Percentiles rank a stretch among this genome's conserved stretches.
Evolutionary conservation across 2,888 invertebrate species (phyloP).

Genomic region (Acanthosoma haemorrhoidale): DNA sequence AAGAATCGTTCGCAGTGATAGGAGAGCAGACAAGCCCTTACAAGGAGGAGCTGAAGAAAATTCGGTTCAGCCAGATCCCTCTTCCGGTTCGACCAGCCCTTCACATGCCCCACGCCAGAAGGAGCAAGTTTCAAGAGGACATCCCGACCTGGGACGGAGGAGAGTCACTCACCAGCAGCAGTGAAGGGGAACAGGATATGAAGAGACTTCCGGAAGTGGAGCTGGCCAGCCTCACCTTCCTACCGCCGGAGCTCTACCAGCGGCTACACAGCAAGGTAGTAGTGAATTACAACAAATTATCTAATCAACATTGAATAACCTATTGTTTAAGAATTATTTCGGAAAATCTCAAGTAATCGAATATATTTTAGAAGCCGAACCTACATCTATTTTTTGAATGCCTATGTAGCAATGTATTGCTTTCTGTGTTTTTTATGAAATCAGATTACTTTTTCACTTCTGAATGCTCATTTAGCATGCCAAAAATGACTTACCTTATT

Average conservation of each 20-base stretch:
- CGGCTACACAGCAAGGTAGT: constrained; percentile 56
- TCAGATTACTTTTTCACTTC: no score
- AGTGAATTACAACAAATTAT: not conserved
- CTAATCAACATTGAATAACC: not conserved
- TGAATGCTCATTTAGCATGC: no score
- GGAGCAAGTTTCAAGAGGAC: constrained; percentile 37
- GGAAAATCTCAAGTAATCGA: no score
- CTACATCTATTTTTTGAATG: no score
- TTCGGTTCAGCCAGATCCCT: constrained; percentile 42
- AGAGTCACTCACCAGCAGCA: constrained; percentile 42
- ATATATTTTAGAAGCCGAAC: no score
- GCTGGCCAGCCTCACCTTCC: constrained; percentile 52
- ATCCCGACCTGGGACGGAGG: constrained; percentile 41
- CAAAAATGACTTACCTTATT: no score
- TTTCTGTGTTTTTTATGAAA: no score
- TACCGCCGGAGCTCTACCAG: constrained; percentile 52
- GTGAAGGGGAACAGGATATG: constrained; percentile 40
- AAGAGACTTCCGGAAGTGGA: constrained; percentile 49
- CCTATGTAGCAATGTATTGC: no score
- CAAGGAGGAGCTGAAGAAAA: constrained; percentile 45
- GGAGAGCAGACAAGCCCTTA: not conserved
- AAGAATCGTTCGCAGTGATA: constrained; percentile 31
- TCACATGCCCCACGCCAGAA: constrained; percentile 45
- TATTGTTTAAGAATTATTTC: no score
- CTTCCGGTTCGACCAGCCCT: constrained; percentile 43